Evolutionary conservation across 23 tunicate species (phyloP), one percentile per base, ranked within the genome.

Genomic region (Corella eumyota): DNA sequence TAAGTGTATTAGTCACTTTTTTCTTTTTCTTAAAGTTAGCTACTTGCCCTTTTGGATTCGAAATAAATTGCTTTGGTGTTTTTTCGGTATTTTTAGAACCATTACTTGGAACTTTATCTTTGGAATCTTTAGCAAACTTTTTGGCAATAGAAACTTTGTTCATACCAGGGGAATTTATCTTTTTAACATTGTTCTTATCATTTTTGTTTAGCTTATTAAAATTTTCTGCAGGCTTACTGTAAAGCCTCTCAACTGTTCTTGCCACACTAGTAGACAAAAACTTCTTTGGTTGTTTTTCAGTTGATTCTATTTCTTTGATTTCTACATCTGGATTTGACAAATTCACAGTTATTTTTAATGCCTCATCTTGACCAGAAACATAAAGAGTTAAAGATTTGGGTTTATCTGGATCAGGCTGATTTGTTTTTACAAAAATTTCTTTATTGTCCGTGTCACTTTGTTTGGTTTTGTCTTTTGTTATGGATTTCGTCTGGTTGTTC

Each of bases 291-390:
- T n/a, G n/a, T n/a, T n/a, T n/a, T n/a, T n/a, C n/a, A n/a, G n/a
- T n/a, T n/a, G n/a, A n/a, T n/a, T n/a, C n/a, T n/a, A n/a, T n/a
- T n/a, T n/a, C n/a, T n/a, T n/a, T n/a, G n/a, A n/a, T n/a, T n/a
- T n/a, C 62, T 26, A 59, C 50, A 52, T 61, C 34, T 30, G 34
- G 25, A 23, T n/a, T 54, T 29, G 38, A 29, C 24, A 71, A 36
- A 23, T 58, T 71, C 7, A 80, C 61, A 15, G 78, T 80, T 25
- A 80, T 80, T 58, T 58, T 64, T 2, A 80, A 69, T 33, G 90
- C 90, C 7, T 37, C 71, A 59, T 80, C 90, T 25, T 80, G 90
- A 3, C 72, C 90, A 23, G 90, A 65, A 24, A 80, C 90, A 65
- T 44, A 58, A 56, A 80, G 51, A 24, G 49, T 60, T 25, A 80